Percentiles rank a stretch among this genome's conserved stretches.
Evolutionary conservation across 1,140 invertebrate genomes (phyloP).

Genomic region (Parasteatoda tepidariorum): DNA sequence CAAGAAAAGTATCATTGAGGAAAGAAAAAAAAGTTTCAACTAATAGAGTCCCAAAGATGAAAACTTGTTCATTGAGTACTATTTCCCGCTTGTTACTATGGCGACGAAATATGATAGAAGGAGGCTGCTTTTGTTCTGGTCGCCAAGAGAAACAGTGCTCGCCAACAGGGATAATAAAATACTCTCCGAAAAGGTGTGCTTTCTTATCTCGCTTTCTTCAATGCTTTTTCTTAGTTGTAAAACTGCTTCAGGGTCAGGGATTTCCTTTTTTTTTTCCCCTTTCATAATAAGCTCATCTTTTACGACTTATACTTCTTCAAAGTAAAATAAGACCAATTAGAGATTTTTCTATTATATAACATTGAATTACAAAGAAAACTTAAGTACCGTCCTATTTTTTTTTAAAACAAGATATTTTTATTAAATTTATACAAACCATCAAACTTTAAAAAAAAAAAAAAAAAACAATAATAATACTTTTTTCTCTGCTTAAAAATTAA

Average conservation of each 20-base stretch:
- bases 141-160: conserved; percentile 12
- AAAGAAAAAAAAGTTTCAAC: conserved; percentile 29
- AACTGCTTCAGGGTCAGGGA: background rate
- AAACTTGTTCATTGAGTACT: conserved; percentile 49
- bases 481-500: too few species aligned
- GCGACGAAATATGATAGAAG: conserved; percentile 9
- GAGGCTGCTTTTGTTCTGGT: conserved; percentile 46
- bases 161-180: conserved; percentile 43
- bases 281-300: background rate
- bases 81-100: conserved; percentile 55
- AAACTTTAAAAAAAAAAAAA: too few species aligned
- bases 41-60: conserved; percentile 40
- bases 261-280: background rate
- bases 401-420: too few species aligned
- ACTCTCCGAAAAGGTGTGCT: background rate
- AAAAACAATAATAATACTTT: too few species aligned
- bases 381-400: too few species aligned
- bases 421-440: too few species aligned
- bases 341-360: background rate
- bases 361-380: too few species aligned
- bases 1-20: background rate
- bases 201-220: conserved; percentile 13
- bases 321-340: background rate
- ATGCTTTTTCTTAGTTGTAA: background rate
- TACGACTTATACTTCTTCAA: background rate